Conservation (phyloP, 2,888 invertebrate species). For the Myopa tessellatipennis region DNA sequence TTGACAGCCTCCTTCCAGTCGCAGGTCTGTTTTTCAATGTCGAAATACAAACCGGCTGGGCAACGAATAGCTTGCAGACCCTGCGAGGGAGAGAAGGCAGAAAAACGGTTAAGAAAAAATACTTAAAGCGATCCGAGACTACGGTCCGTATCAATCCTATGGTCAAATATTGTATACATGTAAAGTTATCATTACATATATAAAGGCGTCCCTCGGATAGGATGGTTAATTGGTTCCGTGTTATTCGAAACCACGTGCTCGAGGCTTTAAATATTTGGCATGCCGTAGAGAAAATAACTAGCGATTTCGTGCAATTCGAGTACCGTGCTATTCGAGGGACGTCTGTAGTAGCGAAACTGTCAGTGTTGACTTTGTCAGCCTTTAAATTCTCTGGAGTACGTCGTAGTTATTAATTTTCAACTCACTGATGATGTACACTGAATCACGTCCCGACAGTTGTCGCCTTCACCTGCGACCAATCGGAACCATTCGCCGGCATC, state of each 20-base stretch:
- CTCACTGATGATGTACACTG: slow-evolving; percentile 93
- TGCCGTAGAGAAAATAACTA: too few relatives aligned
- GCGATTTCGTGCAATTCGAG: too few relatives aligned
- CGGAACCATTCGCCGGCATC: slow-evolving; percentile 96
- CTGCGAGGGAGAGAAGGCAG: slow-evolving; percentile 66
- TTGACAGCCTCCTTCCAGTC: slow-evolving; percentile 95
- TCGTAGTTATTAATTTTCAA: slow-evolving; percentile 50
- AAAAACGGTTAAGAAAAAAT: neutral
- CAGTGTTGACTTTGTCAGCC: neutral
- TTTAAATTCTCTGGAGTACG: neutral
- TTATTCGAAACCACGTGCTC: too few relatives aligned
- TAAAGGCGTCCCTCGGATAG: too few relatives aligned
- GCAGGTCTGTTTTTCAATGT: slow-evolving; percentile 94
- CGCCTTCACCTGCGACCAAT: slow-evolving; percentile 87
- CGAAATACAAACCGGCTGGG: slow-evolving; percentile 91
- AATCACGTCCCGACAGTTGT: slow-evolving; percentile 94
- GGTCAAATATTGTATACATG: too few relatives aligned
- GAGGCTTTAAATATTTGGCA: too few relatives aligned
- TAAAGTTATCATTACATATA: too few relatives aligned
- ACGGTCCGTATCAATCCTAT: too few relatives aligned
- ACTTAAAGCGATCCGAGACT: too few relatives aligned
- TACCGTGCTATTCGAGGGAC: too few relatives aligned
- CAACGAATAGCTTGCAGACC: slow-evolving; percentile 93
- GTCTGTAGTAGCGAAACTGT: too few relatives aligned
- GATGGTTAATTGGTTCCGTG: too few relatives aligned